A percentile compares a stretch with the other conserved stretches of the same genome.
Conservation (phyloP, 2,888 invertebrate species). For the Hydropsyche betteni region DNA sequence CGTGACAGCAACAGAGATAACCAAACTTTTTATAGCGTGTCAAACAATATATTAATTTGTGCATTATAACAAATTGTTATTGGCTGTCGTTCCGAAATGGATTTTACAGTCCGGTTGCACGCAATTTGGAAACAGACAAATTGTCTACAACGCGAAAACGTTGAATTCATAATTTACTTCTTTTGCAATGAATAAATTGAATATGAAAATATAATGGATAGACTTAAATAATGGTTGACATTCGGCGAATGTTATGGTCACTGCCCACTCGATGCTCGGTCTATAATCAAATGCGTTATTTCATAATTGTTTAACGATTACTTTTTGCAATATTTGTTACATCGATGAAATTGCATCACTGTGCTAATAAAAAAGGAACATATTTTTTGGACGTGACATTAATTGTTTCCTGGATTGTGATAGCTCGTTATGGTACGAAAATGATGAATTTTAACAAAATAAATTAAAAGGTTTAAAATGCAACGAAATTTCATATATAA, state of each 20-base stretch:
- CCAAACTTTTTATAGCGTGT: constrained; percentile 1
- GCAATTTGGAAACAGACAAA: no score
- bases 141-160: neutral
- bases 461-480: no score
- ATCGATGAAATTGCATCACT: constrained; percentile 23
- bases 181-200: neutral
- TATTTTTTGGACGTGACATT: no score
- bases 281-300: constrained; percentile 10
- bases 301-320: constrained; percentile 23
- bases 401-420: no score
- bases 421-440: no score
- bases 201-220: neutral
- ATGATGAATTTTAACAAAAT: no score
- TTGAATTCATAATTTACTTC: neutral
- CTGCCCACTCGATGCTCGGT: constrained; percentile 15
- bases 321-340: constrained; percentile 21
- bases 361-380: neutral
- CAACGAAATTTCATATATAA: no score
- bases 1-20: neutral
- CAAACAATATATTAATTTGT: no score
- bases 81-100: no score
- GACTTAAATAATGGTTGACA: constrained; percentile 24
- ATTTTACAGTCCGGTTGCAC: no score
- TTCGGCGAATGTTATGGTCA: constrained; percentile 31
- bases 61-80: no score